Percentiles rank a stretch among this genome's conserved stretches.
These are phyloP conservation scores for Arvicanthis niloticus DNA, from an alignment of 2,113 vertebrate genomes.

Conservation along the genomic window DNA sequence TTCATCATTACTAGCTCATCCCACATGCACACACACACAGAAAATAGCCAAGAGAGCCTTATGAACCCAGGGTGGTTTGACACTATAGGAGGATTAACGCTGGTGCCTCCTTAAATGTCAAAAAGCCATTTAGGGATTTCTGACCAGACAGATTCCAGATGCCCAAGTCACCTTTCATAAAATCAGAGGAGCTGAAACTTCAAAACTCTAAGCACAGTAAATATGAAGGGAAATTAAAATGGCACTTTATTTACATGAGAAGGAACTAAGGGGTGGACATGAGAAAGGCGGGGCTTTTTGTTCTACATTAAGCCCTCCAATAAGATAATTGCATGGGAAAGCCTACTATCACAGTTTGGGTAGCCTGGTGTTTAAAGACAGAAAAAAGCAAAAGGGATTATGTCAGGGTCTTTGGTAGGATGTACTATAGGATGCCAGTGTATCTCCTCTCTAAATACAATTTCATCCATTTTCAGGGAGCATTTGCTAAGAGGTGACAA, in stretches of 20 bases:
- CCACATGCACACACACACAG: background rate
- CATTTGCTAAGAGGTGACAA: background rate
- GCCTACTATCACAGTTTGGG: background rate
- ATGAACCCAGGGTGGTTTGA: slow-evolving; percentile 53
- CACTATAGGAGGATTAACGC: slow-evolving; percentile 68
- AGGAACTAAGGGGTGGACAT: slow-evolving; percentile 23
- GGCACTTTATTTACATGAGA: slow-evolving; percentile 72
- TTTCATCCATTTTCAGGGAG: slow-evolving; percentile 33
- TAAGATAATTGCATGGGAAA: slow-evolving; percentile 60
- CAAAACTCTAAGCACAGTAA: slow-evolving; percentile 72
- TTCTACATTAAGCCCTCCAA: slow-evolving; percentile 47
- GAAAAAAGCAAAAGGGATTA: slow-evolving; percentile 32
- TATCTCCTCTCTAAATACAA: slow-evolving; percentile 10
- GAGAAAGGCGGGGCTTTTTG: slow-evolving; percentile 20
- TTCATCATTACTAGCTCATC: slow-evolving; percentile 47
- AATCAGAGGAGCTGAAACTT: slow-evolving; percentile 73
- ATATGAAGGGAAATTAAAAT: slow-evolving; percentile 76
- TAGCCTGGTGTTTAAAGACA: slow-evolving; percentile 36
- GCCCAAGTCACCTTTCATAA: slow-evolving; percentile 80
- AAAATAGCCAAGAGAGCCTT: slow-evolving; percentile 41
- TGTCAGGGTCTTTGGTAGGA: background rate
- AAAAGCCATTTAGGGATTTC: slow-evolving; percentile 81
- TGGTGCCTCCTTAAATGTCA: slow-evolving; percentile 83
- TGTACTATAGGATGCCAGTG: background rate
- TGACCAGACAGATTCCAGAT: slow-evolving; percentile 78